Conservation (phyloP, 2,797 vertebrate genomes). For the Adrianichthys oophorus region DNA sequence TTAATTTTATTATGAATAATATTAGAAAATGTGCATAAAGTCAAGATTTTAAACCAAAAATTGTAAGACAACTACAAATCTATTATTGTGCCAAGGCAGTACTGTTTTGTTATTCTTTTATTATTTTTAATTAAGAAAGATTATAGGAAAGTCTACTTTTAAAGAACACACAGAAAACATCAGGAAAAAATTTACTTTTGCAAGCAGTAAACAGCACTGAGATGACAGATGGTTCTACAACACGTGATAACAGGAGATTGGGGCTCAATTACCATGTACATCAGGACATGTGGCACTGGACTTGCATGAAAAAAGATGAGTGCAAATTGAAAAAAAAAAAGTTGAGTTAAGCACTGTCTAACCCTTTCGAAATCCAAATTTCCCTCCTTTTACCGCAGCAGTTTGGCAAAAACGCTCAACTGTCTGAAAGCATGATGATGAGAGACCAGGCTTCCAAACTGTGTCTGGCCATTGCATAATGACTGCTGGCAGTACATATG, state of each 20-base stretch:
- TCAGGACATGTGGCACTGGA: conserved; percentile 26
- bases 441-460: conserved; percentile 13
- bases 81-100: neutral
- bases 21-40: neutral
- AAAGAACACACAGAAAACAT: conserved; percentile 3
- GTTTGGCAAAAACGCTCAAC: conserved; percentile 4
- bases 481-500: conserved; percentile 16
- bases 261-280: conserved; percentile 33
- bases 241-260: conserved; percentile 18
- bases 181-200: neutral
- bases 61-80: too few relatives aligned
- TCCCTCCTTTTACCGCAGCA: conserved; percentile 7
- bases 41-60: too few relatives aligned
- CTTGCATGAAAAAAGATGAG: conserved; percentile 30
- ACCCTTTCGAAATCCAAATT: conserved; percentile 16
- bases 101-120: conserved; percentile 2
- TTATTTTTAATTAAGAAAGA: neutral
- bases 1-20: conserved; percentile 2
- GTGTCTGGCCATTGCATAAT: conserved; percentile 30
- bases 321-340: neutral
- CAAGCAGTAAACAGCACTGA: conserved; percentile 3
- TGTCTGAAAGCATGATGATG: conserved; percentile 21
- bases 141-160: neutral
- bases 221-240: conserved; percentile 37
- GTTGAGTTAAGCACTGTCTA: neutral